Percentiles rank a stretch among this genome's conserved stretches.
These are phyloP conservation scores for Conus canariensis DNA, from an alignment of 2,888 invertebrate genomes.

Conservation along the genomic window DNA sequence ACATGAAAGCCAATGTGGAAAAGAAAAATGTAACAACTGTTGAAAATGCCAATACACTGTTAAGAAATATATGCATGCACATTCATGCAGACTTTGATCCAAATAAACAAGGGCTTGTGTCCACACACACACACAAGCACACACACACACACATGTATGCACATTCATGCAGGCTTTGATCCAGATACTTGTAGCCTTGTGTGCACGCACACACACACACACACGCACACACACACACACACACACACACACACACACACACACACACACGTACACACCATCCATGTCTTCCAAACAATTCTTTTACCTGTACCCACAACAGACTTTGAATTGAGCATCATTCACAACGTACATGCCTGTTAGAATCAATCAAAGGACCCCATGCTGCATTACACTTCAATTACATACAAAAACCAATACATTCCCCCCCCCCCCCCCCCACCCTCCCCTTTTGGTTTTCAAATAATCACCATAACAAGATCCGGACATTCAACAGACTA, in stretches of 20 bases:
- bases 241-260: neutral
- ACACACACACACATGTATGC: neutral
- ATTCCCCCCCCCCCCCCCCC: no score
- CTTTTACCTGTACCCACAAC: no score
- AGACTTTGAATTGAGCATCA: no score
- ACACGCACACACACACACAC: conserved; percentile 9
- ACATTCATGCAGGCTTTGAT: neutral
- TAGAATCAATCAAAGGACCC: no score
- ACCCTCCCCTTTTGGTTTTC: no score
- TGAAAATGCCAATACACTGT: no score
- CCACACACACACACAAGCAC: conserved; percentile 16
- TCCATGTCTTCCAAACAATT: neutral
- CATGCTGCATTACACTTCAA: no score
- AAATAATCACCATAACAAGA: no score
- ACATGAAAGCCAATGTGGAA: neutral
- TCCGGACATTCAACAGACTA: no score
- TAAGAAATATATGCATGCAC: neutral
- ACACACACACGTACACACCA: neutral
- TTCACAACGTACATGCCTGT: no score
- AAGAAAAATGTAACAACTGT: no score
- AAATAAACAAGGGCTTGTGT: neutral
- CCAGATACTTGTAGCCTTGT: neutral
- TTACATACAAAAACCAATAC: no score
- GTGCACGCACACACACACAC: conserved; percentile 18
- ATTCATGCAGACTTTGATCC: neutral